phyloP scores from a whole-genome alignment of 1,140 invertebrate species.

The Brachionus manjavacas region DNA sequence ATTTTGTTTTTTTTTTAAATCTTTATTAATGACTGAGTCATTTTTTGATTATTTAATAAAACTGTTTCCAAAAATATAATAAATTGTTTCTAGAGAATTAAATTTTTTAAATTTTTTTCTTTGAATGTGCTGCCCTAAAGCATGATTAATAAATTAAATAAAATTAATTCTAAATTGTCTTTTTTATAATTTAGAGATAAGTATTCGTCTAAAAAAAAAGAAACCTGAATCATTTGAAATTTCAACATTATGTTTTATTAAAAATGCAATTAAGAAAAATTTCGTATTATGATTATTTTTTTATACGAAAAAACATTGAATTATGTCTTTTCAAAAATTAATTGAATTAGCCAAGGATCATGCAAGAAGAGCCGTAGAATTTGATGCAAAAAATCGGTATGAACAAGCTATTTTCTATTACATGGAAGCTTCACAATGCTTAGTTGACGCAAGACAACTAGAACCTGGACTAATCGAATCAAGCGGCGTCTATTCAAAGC shows the following conservation, averaged over 20 bases:
- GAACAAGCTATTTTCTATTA: slow-evolving; percentile 35
- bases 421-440: slow-evolving; percentile 19
- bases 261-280: not conserved
- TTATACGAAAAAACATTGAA: not conserved
- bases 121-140: not conserved
- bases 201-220: not conserved
- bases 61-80: slow-evolving; percentile 7
- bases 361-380: slow-evolving; percentile 29
- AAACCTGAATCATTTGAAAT: not conserved
- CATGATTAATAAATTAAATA: not conserved
- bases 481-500: not conserved
- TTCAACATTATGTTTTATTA: slow-evolving; percentile 8
- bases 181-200: no score
- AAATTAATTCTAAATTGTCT: not conserved
- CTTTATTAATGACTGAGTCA: slow-evolving; percentile 39
- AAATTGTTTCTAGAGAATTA: not conserved
- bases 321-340: slow-evolving; percentile 43
- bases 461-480: not conserved
- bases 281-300: not conserved
- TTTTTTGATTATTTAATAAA: slow-evolving; percentile 25
- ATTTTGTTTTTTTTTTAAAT: slow-evolving; percentile 42
- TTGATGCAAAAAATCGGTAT: not conserved
- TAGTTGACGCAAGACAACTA: not conserved
- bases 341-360: slow-evolving; percentile 41
- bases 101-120: slow-evolving; percentile 1